Evolutionary conservation across 2,888 invertebrate species (phyloP), one percentile per base, ranked within the genome.

Genomic region (Orgyia antiqua): DNA sequence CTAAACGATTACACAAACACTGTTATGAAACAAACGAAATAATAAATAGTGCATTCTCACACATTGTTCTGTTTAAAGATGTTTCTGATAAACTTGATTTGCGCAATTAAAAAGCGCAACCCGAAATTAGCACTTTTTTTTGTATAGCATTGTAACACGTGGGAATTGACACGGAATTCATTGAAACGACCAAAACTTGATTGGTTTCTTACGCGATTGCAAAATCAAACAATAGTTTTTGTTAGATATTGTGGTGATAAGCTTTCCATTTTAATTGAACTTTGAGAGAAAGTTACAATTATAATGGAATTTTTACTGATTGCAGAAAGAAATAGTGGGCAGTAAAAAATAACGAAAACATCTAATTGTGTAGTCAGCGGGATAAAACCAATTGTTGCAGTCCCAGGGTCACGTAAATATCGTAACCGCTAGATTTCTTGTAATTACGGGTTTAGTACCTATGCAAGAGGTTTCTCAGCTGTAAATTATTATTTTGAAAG

Each of bases 21-120:
- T 39, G 34, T 58, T 51, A 57, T 33, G 45, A 49, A 51, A 59
- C 43, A 24, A 18, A 33, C 9, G 10, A 39, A 28, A 17, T 42
- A 44, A 41, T 51, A 48, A 50, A 46, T 45, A 39, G 41, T 43
- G 44, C 46, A 45, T 45, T 49, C 55, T 35, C 42, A 43, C 38
- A 42, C 33, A 53, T 58, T 51, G 55, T 55, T 52, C 45, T 24
- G 31, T 19, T 23, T 21, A 12, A 23, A 35, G 49, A 47, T 55
- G 24, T 26, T 25, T 7, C 36, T 31, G 55, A 58, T 58, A 51
- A 43, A 41, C 33, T 35, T 25, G 26, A 30, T 49, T 54, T 46
- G 45, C 45, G 56, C 45, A 52, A 55, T 58, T 52, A 55, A 45
- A 47, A 45, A 45, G 45, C 47, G 47, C 41, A 31, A 43, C 36